Evolutionary conservation across 2,888 invertebrate species (phyloP), one percentile per base, ranked within the genome.

Genomic region (Exephanes ischioxanthus): DNA sequence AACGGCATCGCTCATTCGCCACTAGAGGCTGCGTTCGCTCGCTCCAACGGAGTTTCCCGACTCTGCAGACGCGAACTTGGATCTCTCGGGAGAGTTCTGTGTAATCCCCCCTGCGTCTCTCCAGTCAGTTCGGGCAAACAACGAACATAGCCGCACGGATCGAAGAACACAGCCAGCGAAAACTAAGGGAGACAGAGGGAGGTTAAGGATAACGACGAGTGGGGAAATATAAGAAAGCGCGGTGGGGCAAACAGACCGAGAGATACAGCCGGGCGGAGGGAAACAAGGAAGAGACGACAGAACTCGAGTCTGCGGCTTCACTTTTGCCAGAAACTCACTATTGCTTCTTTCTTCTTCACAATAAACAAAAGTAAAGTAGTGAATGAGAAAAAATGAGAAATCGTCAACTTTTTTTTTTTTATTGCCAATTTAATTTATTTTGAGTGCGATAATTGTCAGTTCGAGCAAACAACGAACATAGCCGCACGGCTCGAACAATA

Each of bases 51-150:
- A 53, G n/a, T 45, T 72, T 70, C 41, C 76, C 76, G 70, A 80
- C 55, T 72, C n/a, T 72, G 71, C 80, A 80, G 80, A 86, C 73
- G 80, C 71, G 61, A 83, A 75, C 68, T 51, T 45, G 48, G 76
- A 58, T 53, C 48, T 78, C 68, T n/a, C 37, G 14, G 1, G 70
- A 80, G 80, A 16, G 30, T 41, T n/a, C 30, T 14, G 19, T 48
- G 63, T 26, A 26, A 30, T 45, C 45, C 51, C 14, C 63, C 63
- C 80, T 55, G 30, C 63, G 70, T 11, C 41, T 41, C 9, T 11
- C 9, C 41, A 2, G 7, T 9, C 41, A 11, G 9, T 41, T 41
- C 51, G 70, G 67, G n/a, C 9, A 75, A 75, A 14, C 19, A 41
- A 72, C 37, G 30, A 22, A 76, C 63, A 19, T n/a, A 19, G 33